Conservation (phyloP, 2,888 invertebrate species). For the Hetaerina titia region DNA sequence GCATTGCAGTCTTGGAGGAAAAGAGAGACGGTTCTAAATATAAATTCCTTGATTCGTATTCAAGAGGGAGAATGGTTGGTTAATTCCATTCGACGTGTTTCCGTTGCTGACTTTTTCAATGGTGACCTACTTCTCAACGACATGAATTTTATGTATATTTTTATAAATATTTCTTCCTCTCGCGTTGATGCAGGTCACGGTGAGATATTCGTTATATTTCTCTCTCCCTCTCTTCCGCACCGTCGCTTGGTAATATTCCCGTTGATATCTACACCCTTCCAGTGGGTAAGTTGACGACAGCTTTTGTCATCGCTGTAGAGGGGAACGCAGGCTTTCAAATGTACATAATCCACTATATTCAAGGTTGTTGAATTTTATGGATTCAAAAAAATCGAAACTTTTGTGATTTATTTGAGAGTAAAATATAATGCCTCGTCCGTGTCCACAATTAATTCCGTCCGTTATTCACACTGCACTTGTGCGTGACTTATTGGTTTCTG, state of each 20-base stretch:
- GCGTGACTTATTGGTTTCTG: no score
- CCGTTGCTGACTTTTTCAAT: background rate
- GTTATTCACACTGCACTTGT: no score
- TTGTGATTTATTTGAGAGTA: no score
- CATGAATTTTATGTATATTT: background rate
- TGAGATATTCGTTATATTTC: background rate
- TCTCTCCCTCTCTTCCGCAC: background rate
- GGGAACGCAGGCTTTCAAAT: no score
- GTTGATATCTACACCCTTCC: background rate
- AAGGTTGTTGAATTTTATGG: no score
- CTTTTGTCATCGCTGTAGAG: no score
- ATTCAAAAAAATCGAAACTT: no score
- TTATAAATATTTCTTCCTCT: background rate
- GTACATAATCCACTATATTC: no score
- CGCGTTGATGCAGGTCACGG: slow-evolving; percentile 14
- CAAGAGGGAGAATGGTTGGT: background rate
- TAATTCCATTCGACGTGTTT: background rate
- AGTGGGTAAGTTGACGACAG: no score
- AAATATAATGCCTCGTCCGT: no score
- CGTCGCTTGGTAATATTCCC: background rate
- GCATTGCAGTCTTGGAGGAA: background rate
- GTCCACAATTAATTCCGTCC: no score
- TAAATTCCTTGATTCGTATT: background rate
- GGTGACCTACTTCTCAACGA: background rate
- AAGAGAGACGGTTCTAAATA: slow-evolving; percentile 14